Base-by-base conservation (phyloP, 1,140 invertebrate species). In the Drosophila saltans region DNA sequence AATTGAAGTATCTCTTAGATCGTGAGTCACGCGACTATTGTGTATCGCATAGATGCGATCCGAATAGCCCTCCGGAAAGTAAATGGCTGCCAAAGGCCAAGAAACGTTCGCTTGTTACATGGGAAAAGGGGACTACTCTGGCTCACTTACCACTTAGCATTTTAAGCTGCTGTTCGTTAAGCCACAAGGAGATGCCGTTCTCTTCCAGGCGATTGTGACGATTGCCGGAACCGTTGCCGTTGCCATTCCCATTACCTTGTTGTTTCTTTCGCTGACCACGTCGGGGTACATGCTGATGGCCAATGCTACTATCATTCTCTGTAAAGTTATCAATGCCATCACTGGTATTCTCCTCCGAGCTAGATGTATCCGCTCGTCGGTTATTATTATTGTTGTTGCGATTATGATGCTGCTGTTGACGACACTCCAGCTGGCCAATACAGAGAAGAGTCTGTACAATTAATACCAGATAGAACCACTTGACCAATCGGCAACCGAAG, bases 31-130 rank as follows among this genome's bases (percentile, higher is more conserved):
- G 84, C 94, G 94, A 36, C 97, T 97, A 92, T 98, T 97, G 52
- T 95, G 93, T 75, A 98, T 98, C 33, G 96, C 97, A 92, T 96
- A 97, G 78, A 98, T 97, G 93, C 97, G 95, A 95, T 98, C 97
- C 63, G 69, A 73, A 73, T 90, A 81, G 78, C 78, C 74, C 68
- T 90, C 81, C 26, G 88, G 84, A 36, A 92, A 92, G 68, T 91
- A 91, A 5, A 91, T 71, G 5, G 83, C 90, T 91, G 65, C 28
- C 26, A 16, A 9, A 30, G 10, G 39, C 41, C 16, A 16, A 39
- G 8, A 21, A 10, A n/a, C 21, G 8, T 28, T 8, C 28, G 55
- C 16, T 16, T 16, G 16, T 16, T 16, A 16, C 16, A 21, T 24
- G 3, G 55, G 16, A 1, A 24, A 16, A 26, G 8, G 21, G 16